phyloP scores from a whole-genome alignment of 1,140 invertebrate genomes.

The Halesus radiatus region DNA sequence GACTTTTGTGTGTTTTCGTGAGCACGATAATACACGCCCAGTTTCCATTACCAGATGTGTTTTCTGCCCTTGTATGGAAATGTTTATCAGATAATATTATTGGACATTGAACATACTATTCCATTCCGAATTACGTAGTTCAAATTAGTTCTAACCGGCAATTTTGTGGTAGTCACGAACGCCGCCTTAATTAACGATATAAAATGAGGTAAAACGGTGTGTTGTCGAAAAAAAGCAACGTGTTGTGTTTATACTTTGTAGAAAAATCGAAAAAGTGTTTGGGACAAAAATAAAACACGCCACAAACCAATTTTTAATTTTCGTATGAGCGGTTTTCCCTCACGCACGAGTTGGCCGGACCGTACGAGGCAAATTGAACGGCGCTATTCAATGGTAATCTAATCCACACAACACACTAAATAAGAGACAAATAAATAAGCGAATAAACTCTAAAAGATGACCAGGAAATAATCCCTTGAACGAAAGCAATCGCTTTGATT shows the following conservation, averaged over 20 bases:
- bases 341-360: constrained; percentile 35
- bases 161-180: constrained; percentile 53
- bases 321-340: constrained; percentile 43
- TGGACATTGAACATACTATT: constrained; percentile 23
- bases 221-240: constrained; percentile 24
- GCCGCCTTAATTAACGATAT: constrained; percentile 54
- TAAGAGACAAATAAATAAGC: no score
- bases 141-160: constrained; percentile 54
- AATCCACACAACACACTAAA: no score
- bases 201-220: constrained; percentile 38
- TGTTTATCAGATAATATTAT: constrained; percentile 51
- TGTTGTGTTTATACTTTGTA: constrained; percentile 43
- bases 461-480: no score
- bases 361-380: background rate
- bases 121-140: constrained; percentile 54
- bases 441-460: no score
- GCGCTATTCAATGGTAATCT: no score
- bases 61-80: constrained; percentile 14
- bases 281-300: constrained; percentile 48
- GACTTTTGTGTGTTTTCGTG: no score
- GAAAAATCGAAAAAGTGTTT: constrained; percentile 40
- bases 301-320: constrained; percentile 57
- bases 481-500: no score
- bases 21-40: background rate
- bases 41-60: constrained; percentile 36